These are phyloP conservation scores for Pagrus major DNA, from an alignment of 2,113 vertebrate genomes.

Conservation along the genomic window DNA sequence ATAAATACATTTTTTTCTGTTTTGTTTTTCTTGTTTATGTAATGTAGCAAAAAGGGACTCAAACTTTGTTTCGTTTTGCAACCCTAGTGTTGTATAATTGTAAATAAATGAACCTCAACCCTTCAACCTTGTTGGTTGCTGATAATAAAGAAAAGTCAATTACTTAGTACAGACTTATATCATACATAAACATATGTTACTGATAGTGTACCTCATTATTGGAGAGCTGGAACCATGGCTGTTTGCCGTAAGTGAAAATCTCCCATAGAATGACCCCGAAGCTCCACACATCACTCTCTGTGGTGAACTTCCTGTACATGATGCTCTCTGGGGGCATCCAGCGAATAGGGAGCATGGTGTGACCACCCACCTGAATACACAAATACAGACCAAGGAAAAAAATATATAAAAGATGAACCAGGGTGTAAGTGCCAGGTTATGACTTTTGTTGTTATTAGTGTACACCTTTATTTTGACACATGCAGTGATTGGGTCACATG, in stretches of 20 bases:
- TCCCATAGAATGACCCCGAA: slow-evolving; percentile 99
- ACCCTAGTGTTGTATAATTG: too few species aligned
- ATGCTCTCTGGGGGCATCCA: slow-evolving; percentile 99
- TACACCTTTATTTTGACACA: too few species aligned
- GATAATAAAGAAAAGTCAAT: too few species aligned
- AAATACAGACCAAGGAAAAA: background rate
- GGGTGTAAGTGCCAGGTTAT: too few species aligned
- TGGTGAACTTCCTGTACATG: slow-evolving; percentile 99
- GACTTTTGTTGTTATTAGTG: too few species aligned
- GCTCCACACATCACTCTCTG: slow-evolving; percentile 98
- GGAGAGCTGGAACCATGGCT: slow-evolving; percentile 98
- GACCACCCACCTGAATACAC: slow-evolving; percentile 92
- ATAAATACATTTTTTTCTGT: too few species aligned
- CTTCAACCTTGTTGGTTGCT: too few species aligned
- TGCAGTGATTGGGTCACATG: too few species aligned
- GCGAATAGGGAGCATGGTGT: slow-evolving; percentile 98
- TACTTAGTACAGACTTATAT: background rate
- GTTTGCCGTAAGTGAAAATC: slow-evolving; percentile 98
- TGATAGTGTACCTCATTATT: slow-evolving; percentile 92
- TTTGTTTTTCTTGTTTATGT: too few species aligned
- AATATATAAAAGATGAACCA: background rate
- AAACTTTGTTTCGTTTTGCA: too few species aligned
- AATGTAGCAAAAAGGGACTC: too few species aligned
- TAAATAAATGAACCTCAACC: too few species aligned
- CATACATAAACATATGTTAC: background rate